Percentiles rank a stretch among this genome's conserved stretches.
phyloP scores from a whole-genome alignment of 2,888 invertebrate species.

The Elegia similella region DNA sequence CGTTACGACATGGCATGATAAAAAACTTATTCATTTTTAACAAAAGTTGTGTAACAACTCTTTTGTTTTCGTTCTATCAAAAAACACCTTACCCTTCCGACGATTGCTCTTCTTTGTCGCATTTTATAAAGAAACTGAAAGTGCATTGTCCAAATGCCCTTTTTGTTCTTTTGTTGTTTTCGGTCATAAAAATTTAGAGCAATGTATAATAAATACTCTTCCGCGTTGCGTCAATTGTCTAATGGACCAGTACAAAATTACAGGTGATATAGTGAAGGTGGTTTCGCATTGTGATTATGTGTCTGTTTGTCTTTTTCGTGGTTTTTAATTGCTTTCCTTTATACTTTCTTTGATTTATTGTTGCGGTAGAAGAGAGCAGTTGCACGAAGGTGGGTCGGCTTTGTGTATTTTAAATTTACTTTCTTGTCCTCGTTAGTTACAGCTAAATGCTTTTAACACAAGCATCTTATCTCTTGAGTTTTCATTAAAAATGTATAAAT shows the following conservation, averaged over 20 bases:
- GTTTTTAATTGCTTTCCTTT: constrained; percentile 73
- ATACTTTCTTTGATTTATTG: constrained; percentile 73
- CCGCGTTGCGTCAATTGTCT: constrained; percentile 66
- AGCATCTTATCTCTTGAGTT: neutral
- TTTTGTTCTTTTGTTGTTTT: constrained; percentile 57
- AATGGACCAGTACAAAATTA: constrained; percentile 67
- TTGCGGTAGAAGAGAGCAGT: constrained; percentile 43
- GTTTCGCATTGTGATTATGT: constrained; percentile 68
- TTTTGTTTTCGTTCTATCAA: constrained; percentile 65
- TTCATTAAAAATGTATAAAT: neutral
- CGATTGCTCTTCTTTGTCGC: constrained; percentile 40
- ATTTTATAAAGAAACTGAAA: constrained; percentile 79
- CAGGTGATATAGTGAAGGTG: constrained; percentile 78
- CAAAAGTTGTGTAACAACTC: constrained; percentile 60
- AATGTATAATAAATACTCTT: constrained; percentile 75
- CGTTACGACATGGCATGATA: constrained; percentile 23
- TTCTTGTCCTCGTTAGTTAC: neutral
- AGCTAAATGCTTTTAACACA: neutral
- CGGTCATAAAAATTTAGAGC: constrained; percentile 72
- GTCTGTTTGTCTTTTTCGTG: constrained; percentile 57
- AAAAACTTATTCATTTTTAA: constrained; percentile 51
- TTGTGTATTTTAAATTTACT: constrained; percentile 29
- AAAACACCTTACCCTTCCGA: constrained; percentile 69
- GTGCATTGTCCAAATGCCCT: constrained; percentile 61
- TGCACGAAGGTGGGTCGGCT: constrained; percentile 46